A percentile compares a stretch with the other conserved stretches of the same genome.
Conservation (phyloP, 2,797 vertebrate species). For the Prionace glauca region DNA sequence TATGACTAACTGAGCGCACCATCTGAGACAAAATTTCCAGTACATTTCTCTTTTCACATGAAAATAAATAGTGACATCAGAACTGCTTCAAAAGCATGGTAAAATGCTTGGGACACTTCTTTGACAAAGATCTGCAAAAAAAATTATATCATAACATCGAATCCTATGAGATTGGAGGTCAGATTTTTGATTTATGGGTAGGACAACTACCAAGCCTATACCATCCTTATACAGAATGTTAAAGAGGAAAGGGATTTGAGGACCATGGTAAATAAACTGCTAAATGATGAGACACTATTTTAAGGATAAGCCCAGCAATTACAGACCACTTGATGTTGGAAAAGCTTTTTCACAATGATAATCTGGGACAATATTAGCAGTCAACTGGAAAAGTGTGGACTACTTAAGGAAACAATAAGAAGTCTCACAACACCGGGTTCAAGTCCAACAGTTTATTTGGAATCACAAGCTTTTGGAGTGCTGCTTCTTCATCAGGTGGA, state of each 20-base stretch:
- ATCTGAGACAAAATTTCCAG: constrained; percentile 10
- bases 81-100: background rate
- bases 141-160: background rate
- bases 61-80: background rate
- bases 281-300: background rate
- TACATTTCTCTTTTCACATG: background rate
- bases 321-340: too few species aligned
- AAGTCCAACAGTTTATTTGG: too few species aligned
- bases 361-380: too few species aligned
- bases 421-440: too few species aligned
- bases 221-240: background rate
- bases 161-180: background rate
- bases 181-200: background rate
- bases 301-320: too few species aligned
- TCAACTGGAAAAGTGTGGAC: too few species aligned
- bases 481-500: too few species aligned
- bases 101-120: background rate
- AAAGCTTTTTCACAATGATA: too few species aligned
- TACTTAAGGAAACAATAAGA: too few species aligned
- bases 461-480: too few species aligned
- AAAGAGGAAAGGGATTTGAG: background rate
- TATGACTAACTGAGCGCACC: too few species aligned
- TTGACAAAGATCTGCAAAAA: background rate
- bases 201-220: background rate
- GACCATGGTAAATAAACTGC: too few species aligned